Evolutionary conservation across 2,797 vertebrate species (phyloP), one percentile per base, ranked within the genome.

Genomic region (Diceros bicornis): DNA sequence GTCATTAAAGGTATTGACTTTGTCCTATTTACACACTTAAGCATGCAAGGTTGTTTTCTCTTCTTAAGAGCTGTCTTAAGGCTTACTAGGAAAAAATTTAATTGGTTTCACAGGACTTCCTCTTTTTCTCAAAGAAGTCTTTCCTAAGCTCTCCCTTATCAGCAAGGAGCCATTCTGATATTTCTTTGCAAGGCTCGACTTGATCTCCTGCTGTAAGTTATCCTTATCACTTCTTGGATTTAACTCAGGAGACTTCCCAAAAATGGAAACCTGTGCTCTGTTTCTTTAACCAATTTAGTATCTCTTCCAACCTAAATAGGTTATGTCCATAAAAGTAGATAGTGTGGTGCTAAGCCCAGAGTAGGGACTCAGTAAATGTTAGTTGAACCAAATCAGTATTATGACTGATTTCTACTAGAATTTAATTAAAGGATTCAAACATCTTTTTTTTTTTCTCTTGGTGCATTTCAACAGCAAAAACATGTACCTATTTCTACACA

Each of bases 211-310:
- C 77, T 74, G 0, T 37, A 89, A 66, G 55, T 96, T 75, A 92
- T 25, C 16, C 25, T 59, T 66, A 75, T 71, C 79, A 69, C 37
- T 82, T 85, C 20, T 27, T 89, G 79, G 20, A 18, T 92, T 95
- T 94, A 93, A 94, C 47, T 96, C 29, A 62, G 68, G 77, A 96
- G 52, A 94, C 27, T 62, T 95, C 29, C 29, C 66, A 34, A 61
- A 74, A 92, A 69, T 89, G 59, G 82, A 94, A 86, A 34, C 32
- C 23, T 47, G 52, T 75, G 14, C 50, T 81, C 72, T 69, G 37
- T 75, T 88, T 74, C 64, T 88, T 83, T 55, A n/a, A 86, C 13
- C 57, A 44, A 64, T 81, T 96, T 95, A 93, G 52, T 64, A 55
- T 96, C 17, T 93, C 55, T 77, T 95, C 61, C 29, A 79, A 6